Conservation (phyloP, 2,113 vertebrate species). For the Aldabrachelys gigantea region DNA sequence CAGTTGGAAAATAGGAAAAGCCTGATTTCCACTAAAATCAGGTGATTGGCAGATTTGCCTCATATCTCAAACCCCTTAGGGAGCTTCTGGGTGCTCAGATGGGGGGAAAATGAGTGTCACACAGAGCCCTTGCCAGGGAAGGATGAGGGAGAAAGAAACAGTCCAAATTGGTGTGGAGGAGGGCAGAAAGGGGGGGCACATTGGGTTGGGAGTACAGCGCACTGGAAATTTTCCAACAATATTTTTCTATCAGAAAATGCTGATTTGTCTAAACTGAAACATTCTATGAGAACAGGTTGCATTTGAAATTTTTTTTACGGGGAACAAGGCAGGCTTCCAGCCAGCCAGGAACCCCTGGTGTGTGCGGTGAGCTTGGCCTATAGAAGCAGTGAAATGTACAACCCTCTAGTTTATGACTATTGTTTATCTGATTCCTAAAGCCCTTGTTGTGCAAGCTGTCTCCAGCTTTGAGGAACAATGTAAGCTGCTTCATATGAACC, state of each 20-base stretch:
- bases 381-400: background rate
- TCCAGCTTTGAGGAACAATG: background rate
- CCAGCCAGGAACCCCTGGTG: background rate
- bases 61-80: background rate
- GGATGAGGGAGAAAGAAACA: background rate
- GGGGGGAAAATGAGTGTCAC: background rate
- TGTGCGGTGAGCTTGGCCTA: background rate
- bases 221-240: background rate
- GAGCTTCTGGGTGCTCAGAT: background rate
- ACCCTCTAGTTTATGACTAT: background rate
- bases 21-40: background rate
- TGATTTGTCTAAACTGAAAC: background rate
- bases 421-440: slow-evolving; percentile 24
- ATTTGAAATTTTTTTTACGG: background rate
- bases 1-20: background rate
- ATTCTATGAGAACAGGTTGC: background rate
- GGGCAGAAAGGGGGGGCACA: background rate
- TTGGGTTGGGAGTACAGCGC: background rate
- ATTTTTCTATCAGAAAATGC: background rate
- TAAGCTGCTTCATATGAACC: background rate
- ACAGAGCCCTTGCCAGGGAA: background rate
- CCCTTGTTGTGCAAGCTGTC: background rate
- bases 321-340: background rate
- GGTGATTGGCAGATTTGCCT: background rate
- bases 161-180: background rate